Percentiles rank a stretch among this genome's conserved stretches.
Evolutionary conservation across 2,113 vertebrate genomes (phyloP).

Genomic region (Catharus minimus): DNA sequence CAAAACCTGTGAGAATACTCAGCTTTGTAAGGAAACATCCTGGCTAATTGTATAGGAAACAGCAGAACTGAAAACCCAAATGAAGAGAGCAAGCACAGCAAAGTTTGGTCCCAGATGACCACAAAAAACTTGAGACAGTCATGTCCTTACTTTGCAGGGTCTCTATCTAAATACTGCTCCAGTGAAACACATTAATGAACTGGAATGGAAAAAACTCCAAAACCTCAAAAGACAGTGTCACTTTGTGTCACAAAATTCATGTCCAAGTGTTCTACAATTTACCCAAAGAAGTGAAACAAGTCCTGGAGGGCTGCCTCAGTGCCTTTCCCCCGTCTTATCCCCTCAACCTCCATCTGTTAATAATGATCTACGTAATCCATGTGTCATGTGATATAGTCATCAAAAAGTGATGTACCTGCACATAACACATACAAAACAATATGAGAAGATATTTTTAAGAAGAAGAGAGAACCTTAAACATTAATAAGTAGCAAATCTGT

Average conservation of each 20-base stretch:
- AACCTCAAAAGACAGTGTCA: neutral
- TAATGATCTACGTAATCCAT: constrained; percentile 36
- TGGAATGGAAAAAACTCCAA: rapidly evolving
- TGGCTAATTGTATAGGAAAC: rapidly evolving
- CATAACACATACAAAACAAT: constrained; percentile 70
- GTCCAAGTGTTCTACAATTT: neutral
- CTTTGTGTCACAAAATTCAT: neutral
- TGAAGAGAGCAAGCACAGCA: neutral
- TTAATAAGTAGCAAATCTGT: constrained; percentile 78
- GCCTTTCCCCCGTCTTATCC: neutral
- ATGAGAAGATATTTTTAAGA: constrained; percentile 72
- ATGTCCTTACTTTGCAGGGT: neutral
- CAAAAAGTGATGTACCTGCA: constrained; percentile 70
- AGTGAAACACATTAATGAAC: neutral
- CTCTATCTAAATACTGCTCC: neutral
- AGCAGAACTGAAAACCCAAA: neutral
- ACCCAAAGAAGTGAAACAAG: neutral
- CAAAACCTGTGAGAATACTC: neutral
- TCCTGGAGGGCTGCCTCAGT: neutral
- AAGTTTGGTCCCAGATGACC: neutral
- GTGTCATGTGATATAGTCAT: constrained; percentile 74
- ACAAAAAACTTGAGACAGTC: neutral
- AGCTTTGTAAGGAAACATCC: neutral
- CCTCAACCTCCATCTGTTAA: neutral
- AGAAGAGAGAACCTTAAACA: constrained; percentile 81